Evolutionary conservation across 1,140 invertebrate species (phyloP).

Genomic region (Drosophila pectinifera): DNA sequence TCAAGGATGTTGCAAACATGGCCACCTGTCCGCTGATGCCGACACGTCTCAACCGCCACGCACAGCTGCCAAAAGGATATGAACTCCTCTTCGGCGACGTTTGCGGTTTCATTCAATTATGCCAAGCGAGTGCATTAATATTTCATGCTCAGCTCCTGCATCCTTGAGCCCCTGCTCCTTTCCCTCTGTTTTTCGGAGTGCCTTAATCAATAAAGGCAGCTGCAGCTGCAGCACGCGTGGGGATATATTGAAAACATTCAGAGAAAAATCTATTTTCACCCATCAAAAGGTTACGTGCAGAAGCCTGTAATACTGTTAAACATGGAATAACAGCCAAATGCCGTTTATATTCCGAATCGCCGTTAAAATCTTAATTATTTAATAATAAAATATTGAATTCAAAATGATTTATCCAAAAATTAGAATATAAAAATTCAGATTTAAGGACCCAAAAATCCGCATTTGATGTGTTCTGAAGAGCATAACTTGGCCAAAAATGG

Average conservation of each 20-base stretch:
- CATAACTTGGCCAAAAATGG: too few species aligned
- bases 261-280: neutral
- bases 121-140: slow-evolving; percentile 53
- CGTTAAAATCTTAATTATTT: too few species aligned
- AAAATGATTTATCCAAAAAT: too few species aligned
- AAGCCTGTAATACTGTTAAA: neutral
- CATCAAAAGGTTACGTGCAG: neutral
- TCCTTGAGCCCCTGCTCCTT: neutral
- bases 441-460: too few species aligned
- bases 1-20: slow-evolving; percentile 1
- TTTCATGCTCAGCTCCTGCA: slow-evolving; percentile 35
- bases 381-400: too few species aligned
- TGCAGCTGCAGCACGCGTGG: slow-evolving; percentile 32
- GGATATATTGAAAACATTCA: neutral
- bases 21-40: slow-evolving; percentile 15
- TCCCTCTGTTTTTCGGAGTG: slow-evolving; percentile 7
- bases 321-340: too few species aligned
- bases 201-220: slow-evolving; percentile 59
- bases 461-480: too few species aligned
- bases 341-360: too few species aligned
- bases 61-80: slow-evolving; percentile 26
- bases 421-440: too few species aligned
- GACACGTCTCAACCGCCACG: slow-evolving; percentile 16
- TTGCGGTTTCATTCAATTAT: slow-evolving; percentile 75
- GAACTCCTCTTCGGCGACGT: slow-evolving; percentile 40